Evolutionary conservation across 2,797 vertebrate species (phyloP).

Genomic region (Tiaroga cobitis): DNA sequence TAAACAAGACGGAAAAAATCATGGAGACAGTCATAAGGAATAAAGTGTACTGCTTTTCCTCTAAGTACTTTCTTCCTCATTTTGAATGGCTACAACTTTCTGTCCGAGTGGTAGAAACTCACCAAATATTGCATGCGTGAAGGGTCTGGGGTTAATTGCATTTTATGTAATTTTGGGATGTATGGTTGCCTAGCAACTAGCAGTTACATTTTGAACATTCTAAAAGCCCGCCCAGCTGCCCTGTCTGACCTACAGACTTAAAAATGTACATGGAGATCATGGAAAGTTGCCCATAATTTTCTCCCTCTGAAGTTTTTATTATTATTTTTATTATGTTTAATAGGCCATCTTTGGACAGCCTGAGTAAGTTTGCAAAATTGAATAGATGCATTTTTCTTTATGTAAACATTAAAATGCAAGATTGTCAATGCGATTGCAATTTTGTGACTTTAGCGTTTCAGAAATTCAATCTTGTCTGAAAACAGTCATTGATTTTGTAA

Average conservation of each 20-base stretch:
- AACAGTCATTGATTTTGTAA: neutral
- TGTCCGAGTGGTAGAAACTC: neutral
- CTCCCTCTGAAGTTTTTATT: neutral
- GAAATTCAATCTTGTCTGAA: neutral
- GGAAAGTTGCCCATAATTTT: neutral
- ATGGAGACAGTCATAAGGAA: neutral
- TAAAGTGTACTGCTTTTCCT: neutral
- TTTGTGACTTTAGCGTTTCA: too few relatives aligned
- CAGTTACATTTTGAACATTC: neutral
- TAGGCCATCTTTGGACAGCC: neutral
- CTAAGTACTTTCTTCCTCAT: neutral
- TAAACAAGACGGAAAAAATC: neutral
- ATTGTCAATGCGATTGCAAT: neutral
- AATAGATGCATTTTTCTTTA: neutral
- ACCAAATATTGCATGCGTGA: conserved; percentile 9
- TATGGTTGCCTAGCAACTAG: neutral
- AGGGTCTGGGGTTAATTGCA: conserved; percentile 3
- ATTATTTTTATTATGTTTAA: neutral
- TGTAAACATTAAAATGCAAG: neutral
- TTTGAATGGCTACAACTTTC: conserved; percentile 2
- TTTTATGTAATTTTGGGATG: conserved; percentile 23
- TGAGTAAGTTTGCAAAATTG: neutral
- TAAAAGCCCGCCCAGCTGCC: neutral
- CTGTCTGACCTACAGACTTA: neutral
- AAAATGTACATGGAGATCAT: neutral